Evolutionary conservation across 1,140 invertebrate species (phyloP), one percentile per base, ranked within the genome.

Genomic region (Apocrypta bakeri): DNA sequence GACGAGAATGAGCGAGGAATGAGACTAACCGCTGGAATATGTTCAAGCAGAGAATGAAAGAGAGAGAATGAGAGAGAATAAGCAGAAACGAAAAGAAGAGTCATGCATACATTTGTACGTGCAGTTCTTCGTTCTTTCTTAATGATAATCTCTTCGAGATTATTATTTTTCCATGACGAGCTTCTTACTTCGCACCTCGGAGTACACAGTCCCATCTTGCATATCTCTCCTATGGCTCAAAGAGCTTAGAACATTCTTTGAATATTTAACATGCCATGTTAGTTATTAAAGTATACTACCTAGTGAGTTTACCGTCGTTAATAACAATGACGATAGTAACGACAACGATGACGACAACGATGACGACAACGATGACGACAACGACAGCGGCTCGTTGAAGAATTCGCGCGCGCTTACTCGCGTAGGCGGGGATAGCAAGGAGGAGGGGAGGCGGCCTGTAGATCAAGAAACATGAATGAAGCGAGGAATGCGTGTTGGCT

Each of bases 391-490:
- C 48, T 56, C 17, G 48, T 56, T 56, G 48, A 56, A 56, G 48
- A 56, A 56, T 56, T 56, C 48, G 48, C 48, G 48, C 48, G 48
- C 48, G 48, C 48, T 21, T 21, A 6, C 21, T 2, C 3, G 48
- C 17, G 17, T 56, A 17, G 6, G 17, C 48, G 48, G 48, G 48
- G 48, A 17, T 56, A 56, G 7, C 21, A 56, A 56, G 48, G 48
- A 56, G 17, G 48, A 56, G 48, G 48, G 48, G 48, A 56, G 21
- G 17, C 48, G 48, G 48, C 48, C 48, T 56, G 69, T 69, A 79
- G 64, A 73, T 88, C 88, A 87, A 89, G 89, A 91, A 89, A 87
- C 89, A 90, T 90, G 90, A 91, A 91, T 91, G 90, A 89, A 91
- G 86, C 87, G 88, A 27, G 25, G 88, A 90, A 91, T 90, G 90